A percentile compares a stretch with the other conserved stretches of the same genome.
Evolutionary conservation across 2,888 invertebrate species (phyloP).

Genomic region (Idaea dimidiata): DNA sequence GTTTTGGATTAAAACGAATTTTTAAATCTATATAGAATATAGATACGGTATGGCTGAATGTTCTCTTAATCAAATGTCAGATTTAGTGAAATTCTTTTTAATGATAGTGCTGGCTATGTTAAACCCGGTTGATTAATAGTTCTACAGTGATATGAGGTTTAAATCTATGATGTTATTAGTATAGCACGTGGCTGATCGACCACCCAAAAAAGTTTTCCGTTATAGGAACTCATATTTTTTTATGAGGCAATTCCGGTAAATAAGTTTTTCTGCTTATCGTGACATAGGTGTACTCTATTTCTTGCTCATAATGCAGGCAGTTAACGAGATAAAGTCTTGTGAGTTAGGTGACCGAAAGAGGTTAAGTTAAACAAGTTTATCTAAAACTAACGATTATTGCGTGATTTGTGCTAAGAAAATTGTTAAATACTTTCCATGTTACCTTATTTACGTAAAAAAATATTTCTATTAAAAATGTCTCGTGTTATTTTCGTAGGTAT

Average conservation of each 20-base stretch:
- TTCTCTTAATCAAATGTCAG: conserved; percentile 77
- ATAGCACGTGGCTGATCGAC: conserved; percentile 28
- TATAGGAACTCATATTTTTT: conserved; percentile 13
- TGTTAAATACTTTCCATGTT: not conserved
- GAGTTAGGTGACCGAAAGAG: not conserved
- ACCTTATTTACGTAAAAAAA: not conserved
- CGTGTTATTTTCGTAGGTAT: not conserved
- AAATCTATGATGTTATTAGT: conserved; percentile 50
- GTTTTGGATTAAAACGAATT: conserved; percentile 20
- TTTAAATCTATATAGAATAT: conserved; percentile 25
- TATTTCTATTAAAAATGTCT: too few relatives aligned
- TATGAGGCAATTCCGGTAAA: not conserved
- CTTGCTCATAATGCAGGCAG: not conserved
- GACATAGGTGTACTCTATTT: not conserved
- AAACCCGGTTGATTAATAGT: conserved; percentile 70
- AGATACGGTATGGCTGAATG: conserved; percentile 38
- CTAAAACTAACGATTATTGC: not conserved
- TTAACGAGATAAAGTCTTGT: not conserved
- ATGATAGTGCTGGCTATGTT: conserved; percentile 65
- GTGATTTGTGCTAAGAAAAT: not conserved
- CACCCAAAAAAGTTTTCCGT: conserved; percentile 25
- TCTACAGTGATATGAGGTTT: conserved; percentile 51
- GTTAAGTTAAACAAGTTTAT: not conserved
- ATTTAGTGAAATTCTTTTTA: conserved; percentile 73
- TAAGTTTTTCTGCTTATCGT: not conserved